Evolutionary conservation across 2,888 invertebrate genomes (phyloP).

Genomic region (Melinaea menophilus): DNA sequence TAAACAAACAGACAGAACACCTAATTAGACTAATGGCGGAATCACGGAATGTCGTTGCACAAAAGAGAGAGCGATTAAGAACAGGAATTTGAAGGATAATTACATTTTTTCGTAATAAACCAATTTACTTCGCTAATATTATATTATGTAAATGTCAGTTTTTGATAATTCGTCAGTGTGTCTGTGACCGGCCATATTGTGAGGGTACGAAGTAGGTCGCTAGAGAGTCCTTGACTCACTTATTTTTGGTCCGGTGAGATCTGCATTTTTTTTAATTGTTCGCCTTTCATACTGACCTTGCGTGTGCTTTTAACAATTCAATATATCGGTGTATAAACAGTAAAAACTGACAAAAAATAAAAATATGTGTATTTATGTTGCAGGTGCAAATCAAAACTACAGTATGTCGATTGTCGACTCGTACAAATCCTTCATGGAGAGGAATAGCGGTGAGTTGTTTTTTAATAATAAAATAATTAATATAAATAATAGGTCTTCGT

Average conservation of each 20-base stretch:
- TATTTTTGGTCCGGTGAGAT: not conserved
- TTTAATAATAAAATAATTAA: slow-evolving; percentile 4
- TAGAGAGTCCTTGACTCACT: not conserved
- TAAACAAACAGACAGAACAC: slow-evolving; percentile 4
- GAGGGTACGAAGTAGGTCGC: not conserved
- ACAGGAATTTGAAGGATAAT: slow-evolving; percentile 40
- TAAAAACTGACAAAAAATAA: not conserved
- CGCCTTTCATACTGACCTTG: not conserved
- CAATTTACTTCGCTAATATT: slow-evolving; percentile 47
- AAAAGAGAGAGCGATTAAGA: slow-evolving; percentile 38
- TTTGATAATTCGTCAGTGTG: slow-evolving; percentile 34
- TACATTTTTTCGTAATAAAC: slow-evolving; percentile 43
- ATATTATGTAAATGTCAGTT: slow-evolving; percentile 43
- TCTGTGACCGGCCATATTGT: slow-evolving; percentile 6
- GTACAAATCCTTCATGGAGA: slow-evolving; percentile 68
- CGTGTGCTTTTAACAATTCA: not conserved
- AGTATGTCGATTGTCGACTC: slow-evolving; percentile 70
- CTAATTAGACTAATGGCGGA: slow-evolving; percentile 25
- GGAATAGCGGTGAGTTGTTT: slow-evolving; percentile 65
- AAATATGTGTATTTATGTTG: slow-evolving; percentile 17
- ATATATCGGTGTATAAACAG: too few species aligned
- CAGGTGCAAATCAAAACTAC: slow-evolving; percentile 34
- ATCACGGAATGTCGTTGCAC: slow-evolving; percentile 17
- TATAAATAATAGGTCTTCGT: not conserved
- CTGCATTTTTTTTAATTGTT: not conserved